These are phyloP conservation scores for Adelognathus sp. DNA, from an alignment of 2,888 invertebrate species.

Conservation along the genomic window DNA sequence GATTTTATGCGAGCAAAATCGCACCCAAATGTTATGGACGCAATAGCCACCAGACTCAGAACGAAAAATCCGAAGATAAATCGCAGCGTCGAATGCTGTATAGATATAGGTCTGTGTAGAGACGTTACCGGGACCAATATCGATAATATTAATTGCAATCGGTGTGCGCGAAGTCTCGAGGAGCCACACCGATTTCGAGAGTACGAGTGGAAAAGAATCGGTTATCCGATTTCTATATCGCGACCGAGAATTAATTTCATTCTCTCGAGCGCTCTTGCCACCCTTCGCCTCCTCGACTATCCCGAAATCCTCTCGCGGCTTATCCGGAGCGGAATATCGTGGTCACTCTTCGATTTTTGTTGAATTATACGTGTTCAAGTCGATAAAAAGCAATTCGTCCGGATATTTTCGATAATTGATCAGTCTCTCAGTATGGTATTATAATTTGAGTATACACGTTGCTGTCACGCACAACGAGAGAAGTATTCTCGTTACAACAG, in stretches of 20 bases:
- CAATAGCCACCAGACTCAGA: background rate
- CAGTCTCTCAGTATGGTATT: background rate
- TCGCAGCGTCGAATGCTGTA: background rate
- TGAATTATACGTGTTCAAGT: conserved; percentile 27
- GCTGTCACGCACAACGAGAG: background rate
- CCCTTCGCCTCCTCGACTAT: conserved; percentile 26
- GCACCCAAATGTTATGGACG: background rate
- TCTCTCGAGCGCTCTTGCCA: conserved; percentile 42
- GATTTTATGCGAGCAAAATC: background rate
- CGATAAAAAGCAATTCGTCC: conserved; percentile 15
- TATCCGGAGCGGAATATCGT: conserved; percentile 19
- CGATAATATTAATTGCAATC: conserved; percentile 57
- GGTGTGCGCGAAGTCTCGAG: conserved; percentile 38
- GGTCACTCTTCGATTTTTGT: conserved; percentile 12
- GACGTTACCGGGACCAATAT: conserved; percentile 22
- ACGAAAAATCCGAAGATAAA: conserved; percentile 24
- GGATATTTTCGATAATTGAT: background rate
- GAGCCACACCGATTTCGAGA: conserved; percentile 24
- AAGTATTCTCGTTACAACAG: no score
- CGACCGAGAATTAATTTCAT: conserved; percentile 52
- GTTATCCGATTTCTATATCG: conserved; percentile 43
- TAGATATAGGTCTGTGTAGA: no score
- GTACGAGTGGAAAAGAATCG: conserved; percentile 45
- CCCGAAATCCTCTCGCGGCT: conserved; percentile 20
- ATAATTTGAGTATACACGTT: background rate